These are phyloP conservation scores for Troides oblongomaculatus DNA, from an alignment of 2,888 invertebrate genomes.

Conservation along the genomic window DNA sequence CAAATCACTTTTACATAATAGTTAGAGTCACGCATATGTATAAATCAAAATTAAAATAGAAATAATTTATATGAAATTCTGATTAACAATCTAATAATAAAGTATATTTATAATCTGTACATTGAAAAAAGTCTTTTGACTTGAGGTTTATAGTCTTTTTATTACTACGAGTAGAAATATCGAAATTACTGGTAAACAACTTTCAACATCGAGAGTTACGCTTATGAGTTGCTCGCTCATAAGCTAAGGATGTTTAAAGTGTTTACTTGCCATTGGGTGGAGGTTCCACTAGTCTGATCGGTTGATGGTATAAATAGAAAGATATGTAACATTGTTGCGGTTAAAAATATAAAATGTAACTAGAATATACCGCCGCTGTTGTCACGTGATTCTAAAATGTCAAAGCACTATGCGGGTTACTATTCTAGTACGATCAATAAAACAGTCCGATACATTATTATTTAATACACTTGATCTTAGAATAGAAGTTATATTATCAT, in stretches of 20 bases:
- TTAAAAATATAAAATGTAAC: neutral
- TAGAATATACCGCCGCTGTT: neutral
- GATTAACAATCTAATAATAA: neutral
- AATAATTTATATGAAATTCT: constrained; percentile 43
- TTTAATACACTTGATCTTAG: neutral
- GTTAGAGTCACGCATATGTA: constrained; percentile 64
- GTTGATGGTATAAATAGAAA: no score
- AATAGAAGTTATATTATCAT: no score
- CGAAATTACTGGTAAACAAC: no score
- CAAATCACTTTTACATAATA: constrained; percentile 71
- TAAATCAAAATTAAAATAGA: constrained; percentile 64
- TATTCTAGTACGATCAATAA: constrained; percentile 20
- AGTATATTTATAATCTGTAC: neutral
- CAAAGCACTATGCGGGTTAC: constrained; percentile 14
- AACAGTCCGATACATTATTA: neutral
- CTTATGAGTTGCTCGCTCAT: no score
- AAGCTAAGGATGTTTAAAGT: no score
- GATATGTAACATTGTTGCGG: no score
- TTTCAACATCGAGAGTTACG: no score
- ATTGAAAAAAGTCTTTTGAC: no score
- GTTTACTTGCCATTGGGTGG: no score
- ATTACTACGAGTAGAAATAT: no score
- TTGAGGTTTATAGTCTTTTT: no score
- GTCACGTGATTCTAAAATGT: constrained; percentile 21
- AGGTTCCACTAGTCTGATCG: no score